Percentiles rank a stretch among this genome's conserved stretches.
Conservation (phyloP, 2,797 vertebrate species). For the Somateria mollissima region DNA sequence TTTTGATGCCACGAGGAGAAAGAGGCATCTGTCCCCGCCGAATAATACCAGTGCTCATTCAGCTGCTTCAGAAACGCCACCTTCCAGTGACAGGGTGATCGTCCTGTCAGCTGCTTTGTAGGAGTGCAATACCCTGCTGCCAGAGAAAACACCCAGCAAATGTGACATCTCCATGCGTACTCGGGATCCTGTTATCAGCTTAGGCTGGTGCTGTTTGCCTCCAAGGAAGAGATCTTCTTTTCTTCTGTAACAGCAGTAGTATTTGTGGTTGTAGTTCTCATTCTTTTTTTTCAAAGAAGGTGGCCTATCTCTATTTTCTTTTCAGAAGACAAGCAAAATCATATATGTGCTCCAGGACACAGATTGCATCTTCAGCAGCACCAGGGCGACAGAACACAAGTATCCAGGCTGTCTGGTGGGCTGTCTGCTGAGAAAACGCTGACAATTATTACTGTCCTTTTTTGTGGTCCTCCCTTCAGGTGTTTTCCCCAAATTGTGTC, state of each 20-base stretch:
- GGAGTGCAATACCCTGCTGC: not conserved
- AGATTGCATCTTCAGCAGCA: not conserved
- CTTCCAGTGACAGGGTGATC: not conserved
- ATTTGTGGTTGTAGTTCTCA: not conserved
- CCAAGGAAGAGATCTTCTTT: not conserved
- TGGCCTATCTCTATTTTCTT: not conserved
- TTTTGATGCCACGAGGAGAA: not conserved
- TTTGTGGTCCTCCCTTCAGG: not conserved
- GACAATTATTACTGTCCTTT: not conserved
- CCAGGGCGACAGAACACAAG: not conserved
- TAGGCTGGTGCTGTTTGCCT: not conserved
- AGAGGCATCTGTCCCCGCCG: not conserved
- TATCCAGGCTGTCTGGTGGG: not conserved
- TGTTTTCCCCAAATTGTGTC: not conserved
- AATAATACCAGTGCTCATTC: not conserved
- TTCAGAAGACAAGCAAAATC: not conserved
- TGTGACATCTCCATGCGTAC: not conserved
- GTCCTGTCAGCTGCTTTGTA: not conserved
- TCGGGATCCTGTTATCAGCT: not conserved
- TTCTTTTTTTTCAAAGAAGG: not conserved
- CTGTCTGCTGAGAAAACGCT: not conserved
- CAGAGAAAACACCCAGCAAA: not conserved
- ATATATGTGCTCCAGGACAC: not conserved
- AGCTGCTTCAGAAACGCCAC: slow-evolving; percentile 18
- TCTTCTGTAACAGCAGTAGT: not conserved